Conservation (phyloP, 2,888 invertebrate genomes). For the Coremacera marginata region DNA sequence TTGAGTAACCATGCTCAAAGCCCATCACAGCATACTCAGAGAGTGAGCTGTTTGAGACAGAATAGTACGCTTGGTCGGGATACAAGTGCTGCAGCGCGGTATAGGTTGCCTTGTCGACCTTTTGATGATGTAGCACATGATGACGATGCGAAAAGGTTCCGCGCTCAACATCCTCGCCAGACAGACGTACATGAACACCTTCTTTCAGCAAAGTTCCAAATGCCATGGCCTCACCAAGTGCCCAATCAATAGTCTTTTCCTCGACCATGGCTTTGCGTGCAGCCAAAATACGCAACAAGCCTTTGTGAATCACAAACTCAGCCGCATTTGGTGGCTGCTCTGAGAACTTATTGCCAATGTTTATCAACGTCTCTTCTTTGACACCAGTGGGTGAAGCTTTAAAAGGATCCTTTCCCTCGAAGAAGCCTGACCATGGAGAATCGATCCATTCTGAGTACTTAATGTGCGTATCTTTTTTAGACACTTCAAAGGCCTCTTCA, state of each 20-base stretch:
- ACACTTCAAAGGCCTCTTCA: slow-evolving; percentile 77
- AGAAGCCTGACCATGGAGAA: slow-evolving; percentile 79
- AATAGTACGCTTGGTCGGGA: slow-evolving; percentile 97
- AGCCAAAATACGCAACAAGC: slow-evolving; percentile 88
- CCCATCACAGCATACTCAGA: slow-evolving; percentile 93
- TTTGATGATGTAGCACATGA: slow-evolving; percentile 98
- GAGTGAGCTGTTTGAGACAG: slow-evolving; percentile 98
- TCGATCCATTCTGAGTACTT: slow-evolving; percentile 85
- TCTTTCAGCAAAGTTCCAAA: slow-evolving; percentile 97
- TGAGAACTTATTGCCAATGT: slow-evolving; percentile 77
- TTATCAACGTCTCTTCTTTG: slow-evolving; percentile 74
- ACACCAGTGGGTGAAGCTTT: slow-evolving; percentile 76
- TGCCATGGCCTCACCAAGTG: slow-evolving; percentile 98
- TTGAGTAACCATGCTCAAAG: slow-evolving; percentile 98
- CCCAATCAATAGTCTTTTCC: slow-evolving; percentile 92
- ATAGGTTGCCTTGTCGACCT: slow-evolving; percentile 91
- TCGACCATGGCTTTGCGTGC: slow-evolving; percentile 94
- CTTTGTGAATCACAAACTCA: slow-evolving; percentile 77
- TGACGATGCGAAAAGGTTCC: slow-evolving; percentile 97
- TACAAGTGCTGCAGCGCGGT: slow-evolving; percentile 92
- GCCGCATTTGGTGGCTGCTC: slow-evolving; percentile 75
- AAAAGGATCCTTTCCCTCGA: slow-evolving; percentile 74
- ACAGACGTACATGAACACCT: slow-evolving; percentile 95
- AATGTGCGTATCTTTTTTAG: slow-evolving; percentile 78
- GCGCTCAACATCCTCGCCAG: slow-evolving; percentile 97